Base-by-base conservation (phyloP, 2,113 vertebrate genomes). In the Castor canadensis region DNA sequence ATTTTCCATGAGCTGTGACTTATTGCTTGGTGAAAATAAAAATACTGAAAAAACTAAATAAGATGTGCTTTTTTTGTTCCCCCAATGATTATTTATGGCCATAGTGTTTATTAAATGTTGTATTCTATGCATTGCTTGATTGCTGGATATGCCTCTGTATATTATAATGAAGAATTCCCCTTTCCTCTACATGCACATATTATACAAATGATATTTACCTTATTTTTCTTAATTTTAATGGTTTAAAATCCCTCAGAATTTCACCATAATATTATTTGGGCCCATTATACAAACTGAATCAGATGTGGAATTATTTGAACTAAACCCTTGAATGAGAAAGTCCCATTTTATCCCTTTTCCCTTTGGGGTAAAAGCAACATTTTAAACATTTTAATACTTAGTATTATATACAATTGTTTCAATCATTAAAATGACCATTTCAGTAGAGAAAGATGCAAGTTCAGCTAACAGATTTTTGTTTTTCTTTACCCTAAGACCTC, bases 281-380 rank as follows among this genome's bases (percentile, higher is more conserved):
- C 69, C 28, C 12, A 82, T 92, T 72, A 17, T 75, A 83, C 40
- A 87, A 95, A 69, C 45, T 75, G 94, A 91, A 91, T 81, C n/a
- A 94, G 6, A 49, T 87, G 45, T 86, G 58, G 49, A 92, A 30
- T 67, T 6, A 62, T 56, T 94, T 84, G 60, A 73, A 83, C 30
- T 93, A 69, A 83, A 35, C 9, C 40, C 84, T 58, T 73, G 43
- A 71, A 81, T 87, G 8, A 87, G 35, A 32, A 92, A 66, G 11
- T 32, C 80, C 16, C 32, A 85, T 69, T 89, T 81, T 16, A 35
- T 72, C 91, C 69, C 6, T 32, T 67, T 88, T 83, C 30, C 72
- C 4, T 67, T 89, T 87, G 19, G 8, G 40, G 24, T 10, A 49
- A 92, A 94, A 83, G 32, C 9, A 60, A 56, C 49, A 73, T 69